Conservation (phyloP, 2,113 vertebrate species). For the Bombycilla garrulus region DNA sequence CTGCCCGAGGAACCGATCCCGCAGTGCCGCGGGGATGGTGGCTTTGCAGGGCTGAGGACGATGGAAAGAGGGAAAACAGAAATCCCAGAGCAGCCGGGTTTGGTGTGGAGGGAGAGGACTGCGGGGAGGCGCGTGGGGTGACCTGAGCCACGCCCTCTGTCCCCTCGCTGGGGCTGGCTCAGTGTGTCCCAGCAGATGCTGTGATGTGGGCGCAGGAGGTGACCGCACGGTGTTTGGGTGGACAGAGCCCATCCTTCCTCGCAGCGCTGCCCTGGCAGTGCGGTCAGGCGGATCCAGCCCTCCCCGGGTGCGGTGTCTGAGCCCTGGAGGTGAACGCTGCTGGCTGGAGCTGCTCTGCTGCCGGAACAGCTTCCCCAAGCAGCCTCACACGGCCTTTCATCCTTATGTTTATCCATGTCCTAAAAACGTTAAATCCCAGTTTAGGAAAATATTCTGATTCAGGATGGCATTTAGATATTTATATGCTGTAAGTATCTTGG, state of each 20-base stretch:
- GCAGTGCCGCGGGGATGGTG: accelerated
- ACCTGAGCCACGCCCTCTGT: accelerated
- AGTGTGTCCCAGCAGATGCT: accelerated
- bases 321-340: accelerated
- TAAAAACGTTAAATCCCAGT: background rate
- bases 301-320: background rate
- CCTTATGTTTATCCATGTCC: background rate
- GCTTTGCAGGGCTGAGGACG: background rate
- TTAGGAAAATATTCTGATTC: background rate
- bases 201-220: accelerated
- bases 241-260: accelerated
- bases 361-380: accelerated
- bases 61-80: background rate
- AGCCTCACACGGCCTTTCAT: accelerated
- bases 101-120: accelerated
- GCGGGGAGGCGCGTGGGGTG: background rate
- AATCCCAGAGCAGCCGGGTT: background rate
- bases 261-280: accelerated
- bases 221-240: accelerated
- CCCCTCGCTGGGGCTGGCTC: background rate
- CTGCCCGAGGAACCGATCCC: accelerated
- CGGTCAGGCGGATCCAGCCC: accelerated
- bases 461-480: background rate
- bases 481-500: background rate
- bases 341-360: background rate